Percentiles rank a stretch among this genome's conserved stretches.
phyloP scores from a whole-genome alignment of 2,113 vertebrate species.

The Sturnus vulgaris region DNA sequence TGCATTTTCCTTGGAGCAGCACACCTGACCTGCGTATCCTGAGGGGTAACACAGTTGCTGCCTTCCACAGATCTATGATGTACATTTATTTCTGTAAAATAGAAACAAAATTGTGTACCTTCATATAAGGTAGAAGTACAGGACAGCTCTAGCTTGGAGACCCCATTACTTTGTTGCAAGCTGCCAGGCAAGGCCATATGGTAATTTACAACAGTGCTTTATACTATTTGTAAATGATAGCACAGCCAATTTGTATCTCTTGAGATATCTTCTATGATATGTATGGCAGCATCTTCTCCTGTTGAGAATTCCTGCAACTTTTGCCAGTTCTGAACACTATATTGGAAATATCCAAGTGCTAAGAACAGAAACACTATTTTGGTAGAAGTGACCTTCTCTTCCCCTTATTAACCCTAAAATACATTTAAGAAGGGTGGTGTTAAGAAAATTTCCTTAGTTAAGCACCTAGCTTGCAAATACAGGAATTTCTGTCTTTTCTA shows the following conservation, averaged over 20 bases:
- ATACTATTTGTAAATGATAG: not conserved
- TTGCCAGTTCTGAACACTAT: slow-evolving; percentile 45
- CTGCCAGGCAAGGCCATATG: not conserved
- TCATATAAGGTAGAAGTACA: not conserved
- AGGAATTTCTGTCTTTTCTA: not conserved
- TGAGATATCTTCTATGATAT: not conserved
- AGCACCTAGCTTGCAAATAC: not conserved
- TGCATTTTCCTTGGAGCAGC: not conserved
- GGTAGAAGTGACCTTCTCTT: slow-evolving; percentile 4
- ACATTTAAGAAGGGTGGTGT: not conserved
- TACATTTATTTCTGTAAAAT: not conserved
- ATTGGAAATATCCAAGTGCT: not conserved
- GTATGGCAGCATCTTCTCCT: not conserved
- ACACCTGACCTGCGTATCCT: not conserved
- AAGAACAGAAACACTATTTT: slow-evolving; percentile 28
- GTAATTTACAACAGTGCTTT: not conserved
- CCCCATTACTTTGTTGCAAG: not conserved
- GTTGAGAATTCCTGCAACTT: not conserved
- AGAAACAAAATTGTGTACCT: not conserved
- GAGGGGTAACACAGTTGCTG: not conserved
- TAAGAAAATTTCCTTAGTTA: not conserved
- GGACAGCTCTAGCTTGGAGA: not conserved
- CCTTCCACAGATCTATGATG: not conserved
- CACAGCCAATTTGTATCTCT: not conserved
- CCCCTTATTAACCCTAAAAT: not conserved